A percentile compares a stretch with the other conserved stretches of the same genome.
Conservation (phyloP, 2,888 invertebrate species). For the Adelognathus sp. region DNA sequence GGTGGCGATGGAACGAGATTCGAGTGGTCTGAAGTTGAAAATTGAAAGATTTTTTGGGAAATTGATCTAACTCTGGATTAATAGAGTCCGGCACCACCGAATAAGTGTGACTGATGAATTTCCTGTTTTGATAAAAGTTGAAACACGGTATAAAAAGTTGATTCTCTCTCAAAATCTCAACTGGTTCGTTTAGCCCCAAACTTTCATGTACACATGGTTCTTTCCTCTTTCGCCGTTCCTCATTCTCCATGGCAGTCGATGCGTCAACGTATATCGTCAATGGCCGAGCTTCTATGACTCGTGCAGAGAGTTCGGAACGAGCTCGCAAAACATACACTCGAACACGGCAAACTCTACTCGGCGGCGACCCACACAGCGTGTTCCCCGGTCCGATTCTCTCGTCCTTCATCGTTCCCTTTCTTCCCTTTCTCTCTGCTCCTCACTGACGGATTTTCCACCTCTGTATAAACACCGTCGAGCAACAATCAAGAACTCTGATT, state of each 20-base stretch:
- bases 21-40: too few species aligned
- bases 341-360: slow-evolving; percentile 55
- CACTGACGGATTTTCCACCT: slow-evolving; percentile 52
- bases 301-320: slow-evolving; percentile 17
- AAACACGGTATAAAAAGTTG: too few species aligned
- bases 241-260: slow-evolving; percentile 21
- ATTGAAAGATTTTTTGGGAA: too few species aligned
- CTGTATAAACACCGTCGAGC: slow-evolving; percentile 71
- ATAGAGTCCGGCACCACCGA: too few species aligned
- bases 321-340: slow-evolving; percentile 56
- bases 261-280: slow-evolving; percentile 13
- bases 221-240: slow-evolving; percentile 29
- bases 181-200: slow-evolving; percentile 22
- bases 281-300: slow-evolving; percentile 36
- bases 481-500: slow-evolving; percentile 76
- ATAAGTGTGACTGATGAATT: too few species aligned
- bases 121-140: too few species aligned
- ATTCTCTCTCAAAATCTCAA: too few species aligned
- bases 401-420: slow-evolving; percentile 16
- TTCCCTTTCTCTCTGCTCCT: slow-evolving; percentile 18
- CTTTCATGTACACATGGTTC: slow-evolving; percentile 28
- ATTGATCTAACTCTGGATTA: too few species aligned
- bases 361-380: slow-evolving; percentile 19
- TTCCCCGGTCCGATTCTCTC: slow-evolving; percentile 33
- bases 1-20: too few species aligned